Evolutionary conservation across 2,113 vertebrate species (phyloP).

Genomic region (Theristicus caerulescens): DNA sequence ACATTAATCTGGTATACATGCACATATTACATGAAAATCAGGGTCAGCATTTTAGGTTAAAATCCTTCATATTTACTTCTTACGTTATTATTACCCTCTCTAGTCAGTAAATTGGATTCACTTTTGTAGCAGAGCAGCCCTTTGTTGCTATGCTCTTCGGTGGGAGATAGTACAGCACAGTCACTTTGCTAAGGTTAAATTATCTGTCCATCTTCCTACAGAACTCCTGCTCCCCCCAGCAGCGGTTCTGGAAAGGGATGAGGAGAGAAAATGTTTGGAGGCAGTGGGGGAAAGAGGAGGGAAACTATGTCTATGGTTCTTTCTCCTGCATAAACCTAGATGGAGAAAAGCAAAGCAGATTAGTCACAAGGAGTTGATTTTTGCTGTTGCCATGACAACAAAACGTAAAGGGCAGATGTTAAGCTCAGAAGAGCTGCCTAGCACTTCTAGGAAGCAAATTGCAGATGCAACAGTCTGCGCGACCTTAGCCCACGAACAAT

Average conservation of each 20-base stretch:
- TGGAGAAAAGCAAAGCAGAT: neutral
- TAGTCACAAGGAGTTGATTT: conserved; percentile 15
- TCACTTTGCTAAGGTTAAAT: neutral
- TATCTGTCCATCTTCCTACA: neutral
- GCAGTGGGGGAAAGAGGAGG: neutral
- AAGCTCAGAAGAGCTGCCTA: neutral
- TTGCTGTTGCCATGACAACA: conserved; percentile 28
- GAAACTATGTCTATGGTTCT: neutral
- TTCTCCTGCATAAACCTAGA: neutral
- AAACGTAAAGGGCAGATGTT: neutral
- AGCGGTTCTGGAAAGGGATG: neutral
- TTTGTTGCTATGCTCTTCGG: neutral
- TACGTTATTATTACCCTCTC: neutral
- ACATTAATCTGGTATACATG: neutral
- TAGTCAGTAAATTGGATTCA: neutral
- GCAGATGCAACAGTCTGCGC: neutral
- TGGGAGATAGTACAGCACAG: neutral
- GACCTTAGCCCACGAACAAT: neutral
- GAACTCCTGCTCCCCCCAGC: neutral
- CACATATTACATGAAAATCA: neutral
- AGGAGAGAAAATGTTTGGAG: neutral
- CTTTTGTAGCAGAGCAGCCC: neutral
- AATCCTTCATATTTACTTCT: neutral
- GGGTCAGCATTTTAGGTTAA: neutral
- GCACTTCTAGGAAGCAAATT: neutral